phyloP scores from a whole-genome alignment of 2,888 invertebrate genomes.

The Lottia gigantea region DNA sequence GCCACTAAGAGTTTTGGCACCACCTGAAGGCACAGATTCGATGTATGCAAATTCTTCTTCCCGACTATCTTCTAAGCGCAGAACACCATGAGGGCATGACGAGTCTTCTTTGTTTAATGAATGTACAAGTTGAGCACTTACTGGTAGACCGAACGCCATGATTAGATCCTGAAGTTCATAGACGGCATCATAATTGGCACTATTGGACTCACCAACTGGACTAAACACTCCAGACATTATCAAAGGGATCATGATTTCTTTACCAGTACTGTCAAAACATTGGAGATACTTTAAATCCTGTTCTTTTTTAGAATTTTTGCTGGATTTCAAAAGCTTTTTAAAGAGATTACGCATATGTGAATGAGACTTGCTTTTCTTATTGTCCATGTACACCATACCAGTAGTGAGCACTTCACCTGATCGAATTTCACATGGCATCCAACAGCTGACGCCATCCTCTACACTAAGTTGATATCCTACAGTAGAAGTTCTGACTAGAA shows the following conservation, averaged over 20 bases:
- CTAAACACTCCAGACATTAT: constrained; percentile 62
- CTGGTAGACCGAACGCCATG: constrained; percentile 54
- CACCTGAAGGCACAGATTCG: constrained; percentile 15
- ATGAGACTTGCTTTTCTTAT: constrained; percentile 47
- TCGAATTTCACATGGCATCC: constrained; percentile 55
- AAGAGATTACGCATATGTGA: constrained; percentile 47
- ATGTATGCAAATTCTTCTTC: constrained; percentile 49
- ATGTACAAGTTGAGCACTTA: constrained; percentile 55
- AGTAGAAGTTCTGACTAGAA: constrained; percentile 56
- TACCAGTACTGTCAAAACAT: constrained; percentile 51
- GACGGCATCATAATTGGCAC: constrained; percentile 57
- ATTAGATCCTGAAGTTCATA: constrained; percentile 58
- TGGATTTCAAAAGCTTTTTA: constrained; percentile 46
- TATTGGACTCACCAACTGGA: constrained; percentile 53
- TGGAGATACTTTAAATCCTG: constrained; percentile 60
- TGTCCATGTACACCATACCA: constrained; percentile 59
- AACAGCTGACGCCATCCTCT: constrained; percentile 47
- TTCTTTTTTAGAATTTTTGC: constrained; percentile 47
- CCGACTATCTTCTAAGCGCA: constrained; percentile 47
- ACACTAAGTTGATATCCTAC: constrained; percentile 55
- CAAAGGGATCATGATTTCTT: constrained; percentile 60
- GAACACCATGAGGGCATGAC: constrained; percentile 42
- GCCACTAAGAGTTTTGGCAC: constrained; percentile 24
- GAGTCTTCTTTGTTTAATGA: constrained; percentile 35
- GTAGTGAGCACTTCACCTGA: constrained; percentile 54